phyloP scores from a whole-genome alignment of 2,113 vertebrate species.

The Macaca nemestrina region DNA sequence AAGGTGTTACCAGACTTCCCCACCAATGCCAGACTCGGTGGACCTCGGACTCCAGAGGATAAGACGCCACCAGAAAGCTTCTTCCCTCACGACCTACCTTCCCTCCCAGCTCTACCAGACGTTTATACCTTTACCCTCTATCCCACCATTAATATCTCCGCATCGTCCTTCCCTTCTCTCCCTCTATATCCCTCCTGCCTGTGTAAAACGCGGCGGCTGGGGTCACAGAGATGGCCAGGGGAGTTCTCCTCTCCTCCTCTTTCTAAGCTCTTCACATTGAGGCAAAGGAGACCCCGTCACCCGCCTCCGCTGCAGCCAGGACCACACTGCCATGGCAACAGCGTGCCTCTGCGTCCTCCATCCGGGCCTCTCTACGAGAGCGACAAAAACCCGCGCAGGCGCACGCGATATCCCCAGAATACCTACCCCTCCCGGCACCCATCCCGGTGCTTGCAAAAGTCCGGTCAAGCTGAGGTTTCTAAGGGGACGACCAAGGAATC shows the following conservation, averaged over 20 bases:
- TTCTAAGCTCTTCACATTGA: not conserved
- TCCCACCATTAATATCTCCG: not conserved
- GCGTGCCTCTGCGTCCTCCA: not conserved
- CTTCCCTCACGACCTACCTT: not conserved
- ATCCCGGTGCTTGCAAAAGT: accelerated
- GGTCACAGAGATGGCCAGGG: not conserved
- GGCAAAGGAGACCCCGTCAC: not conserved
- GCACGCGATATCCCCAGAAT: not conserved
- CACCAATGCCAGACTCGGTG: not conserved
- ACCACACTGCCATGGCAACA: constrained; percentile 73
- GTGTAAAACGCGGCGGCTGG: constrained; percentile 34
- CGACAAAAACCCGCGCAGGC: constrained; percentile 40
- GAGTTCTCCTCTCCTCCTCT: not conserved
- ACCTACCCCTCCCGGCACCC: accelerated
- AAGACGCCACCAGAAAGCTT: not conserved
- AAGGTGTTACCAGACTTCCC: not conserved
- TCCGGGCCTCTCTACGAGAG: not conserved
- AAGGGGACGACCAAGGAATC: accelerated
- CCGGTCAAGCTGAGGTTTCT: not conserved
- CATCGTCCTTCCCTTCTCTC: not conserved
- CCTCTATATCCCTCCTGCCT: constrained; percentile 63
- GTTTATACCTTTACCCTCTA: not conserved
- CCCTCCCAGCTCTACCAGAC: not conserved
- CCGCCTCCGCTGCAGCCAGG: not conserved
- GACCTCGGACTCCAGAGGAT: too few relatives aligned